Evolutionary conservation across 1,140 invertebrate species (phyloP), one percentile per base, ranked within the genome.

Genomic region (Odontomachus brunneus): DNA sequence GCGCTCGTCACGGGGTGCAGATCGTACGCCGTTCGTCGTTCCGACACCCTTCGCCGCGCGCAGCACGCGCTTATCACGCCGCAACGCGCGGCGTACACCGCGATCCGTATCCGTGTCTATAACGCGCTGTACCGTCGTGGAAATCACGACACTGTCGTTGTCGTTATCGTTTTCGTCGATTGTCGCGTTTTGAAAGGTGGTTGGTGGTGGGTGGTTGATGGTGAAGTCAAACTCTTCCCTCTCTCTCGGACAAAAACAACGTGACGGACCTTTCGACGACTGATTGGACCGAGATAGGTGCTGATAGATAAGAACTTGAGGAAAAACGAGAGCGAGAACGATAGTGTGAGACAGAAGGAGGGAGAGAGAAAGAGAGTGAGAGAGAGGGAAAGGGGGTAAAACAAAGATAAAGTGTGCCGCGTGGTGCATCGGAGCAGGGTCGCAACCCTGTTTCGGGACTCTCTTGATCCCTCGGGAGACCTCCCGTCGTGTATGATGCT

Each of bases 1-100:
- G 93, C 93, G 93, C 92, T 93, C 92, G 91, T 93, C 93, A 93
- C 93, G 91, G 93, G 92, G 92, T 93, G 91, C 87, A 92, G 87
- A 87, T 92, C 91, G 92, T 91, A 86, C 86, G 88, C 82, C 82
- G 84, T 83, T 86, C 38, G 86, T 85, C 84, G 87, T 74, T 75
- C 84, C 66, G 76, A 88, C 84, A 66, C 62, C 85, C 59, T 80
- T 19, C 60, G 69, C 19, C 82, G 80, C 85, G 85, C 86, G 85
- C 85, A 78, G 48, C 83, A 82, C 75, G 82, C 84, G 80, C 62
- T 24, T 49, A 51, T 59, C 69, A 55, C 78, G 81, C 44, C 72
- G 81, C 63, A 57, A 33, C 26, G 60, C 78, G 78, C 44, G 76
- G 51, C 75, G 51, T 59, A 48, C 55, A 14, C 11, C 78, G 67